Conservation (phyloP, 2,113 vertebrate species). For the Peromyscus leucopus region DNA sequence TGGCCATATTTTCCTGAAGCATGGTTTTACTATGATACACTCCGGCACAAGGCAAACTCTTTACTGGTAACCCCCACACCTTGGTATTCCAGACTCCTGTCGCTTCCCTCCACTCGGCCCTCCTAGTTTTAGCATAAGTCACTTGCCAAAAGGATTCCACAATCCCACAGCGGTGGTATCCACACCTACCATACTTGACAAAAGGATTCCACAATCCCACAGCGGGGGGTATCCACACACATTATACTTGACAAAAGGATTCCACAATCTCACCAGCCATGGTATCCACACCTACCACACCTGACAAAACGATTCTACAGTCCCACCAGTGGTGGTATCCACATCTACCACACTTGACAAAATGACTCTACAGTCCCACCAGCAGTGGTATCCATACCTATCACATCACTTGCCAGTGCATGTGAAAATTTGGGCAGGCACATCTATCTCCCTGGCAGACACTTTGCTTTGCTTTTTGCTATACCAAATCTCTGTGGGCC, state of each 20-base stretch:
- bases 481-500: not conserved
- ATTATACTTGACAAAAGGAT: not conserved
- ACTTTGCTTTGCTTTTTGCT: not conserved
- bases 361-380: no score
- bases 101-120: not conserved
- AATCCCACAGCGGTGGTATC: not conserved
- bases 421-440: not conserved
- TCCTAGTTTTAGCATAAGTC: not conserved
- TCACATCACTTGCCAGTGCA: not conserved
- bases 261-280: not conserved
- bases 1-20: not conserved
- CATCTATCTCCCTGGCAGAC: not conserved
- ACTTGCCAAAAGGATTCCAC: not conserved
- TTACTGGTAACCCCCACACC: not conserved
- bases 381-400: no score
- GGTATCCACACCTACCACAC: no score
- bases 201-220: no score
- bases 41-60: not conserved
- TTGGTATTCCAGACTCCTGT: not conserved
- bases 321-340: no score
- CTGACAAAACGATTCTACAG: not conserved
- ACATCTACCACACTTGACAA: no score
- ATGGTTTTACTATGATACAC: not conserved
- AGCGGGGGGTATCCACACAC: no score
- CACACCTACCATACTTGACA: no score